Base-by-base conservation (phyloP, 2,797 vertebrate species). In the Anniella stebbinsi region DNA sequence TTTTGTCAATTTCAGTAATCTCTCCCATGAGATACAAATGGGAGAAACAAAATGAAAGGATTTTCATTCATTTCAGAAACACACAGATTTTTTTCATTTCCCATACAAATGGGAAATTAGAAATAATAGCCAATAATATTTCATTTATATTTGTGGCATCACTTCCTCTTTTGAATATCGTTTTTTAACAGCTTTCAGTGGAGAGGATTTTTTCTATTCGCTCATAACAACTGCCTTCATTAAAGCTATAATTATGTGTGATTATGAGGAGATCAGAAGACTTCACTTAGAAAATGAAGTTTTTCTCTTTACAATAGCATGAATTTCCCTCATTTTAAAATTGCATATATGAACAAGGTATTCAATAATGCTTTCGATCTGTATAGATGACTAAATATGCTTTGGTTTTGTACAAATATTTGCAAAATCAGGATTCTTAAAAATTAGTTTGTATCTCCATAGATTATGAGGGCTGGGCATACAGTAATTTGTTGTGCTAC, bases 121-220 rank as follows among this genome's bases (percentile, higher is more conserved):
- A 80, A 36, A 60, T 80, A 45, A 45, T 87, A 89, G 93, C 93
- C 92, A 76, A 87, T 17, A 54, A 60, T 92, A 87, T 89, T 70
- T 76, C 86, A 75, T 93, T 95, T 88, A 36, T 69, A 33, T 83
- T 91, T 92, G 63, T 92, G 91, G 90, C 91, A 88, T 15, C 83
- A 85, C 90, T 96, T 95, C 91, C 78, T 94, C 92, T 93, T 6
- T 84, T 70, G 80, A 87, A 89, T 60, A 0, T 25, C 88, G 73
- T 81, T 91, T 93, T 93, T 86, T 83, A 15, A 88, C 89, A 91
- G 85, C 36, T 94, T 94, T 83, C 84, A 94, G 76, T 84, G 87
- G 72, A 91, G 87, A 76, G 72, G 87, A 91, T 90, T 54, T 63
- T 91, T 94, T 80, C 86, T 88, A 3, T 90, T 91, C 76, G 91